Conservation (phyloP, 2,797 vertebrate species). For the Notoglanidium macrostoma region DNA sequence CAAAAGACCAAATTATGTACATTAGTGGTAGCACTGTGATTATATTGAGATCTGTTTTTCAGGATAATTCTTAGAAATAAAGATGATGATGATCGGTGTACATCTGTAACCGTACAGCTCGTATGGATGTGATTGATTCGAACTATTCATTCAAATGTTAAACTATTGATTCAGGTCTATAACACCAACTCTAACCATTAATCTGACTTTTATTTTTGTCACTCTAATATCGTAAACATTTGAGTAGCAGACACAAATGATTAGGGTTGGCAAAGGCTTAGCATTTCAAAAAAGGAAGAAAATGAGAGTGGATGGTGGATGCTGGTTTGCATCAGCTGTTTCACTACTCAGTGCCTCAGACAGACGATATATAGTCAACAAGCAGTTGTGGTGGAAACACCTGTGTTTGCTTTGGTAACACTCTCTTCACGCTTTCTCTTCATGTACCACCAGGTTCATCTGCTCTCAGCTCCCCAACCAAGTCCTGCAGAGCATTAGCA, state of each 20-base stretch:
- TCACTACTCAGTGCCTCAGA: not conserved
- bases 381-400: constrained; percentile 10
- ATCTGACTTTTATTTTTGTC: not conserved
- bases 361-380: constrained; percentile 25
- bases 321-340: constrained; percentile 1
- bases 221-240: not conserved
- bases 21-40: not conserved
- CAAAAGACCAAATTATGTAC: not conserved
- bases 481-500: constrained; percentile 85
- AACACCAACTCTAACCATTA: not conserved
- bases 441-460: constrained; percentile 82
- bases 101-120: not conserved
- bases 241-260: not conserved
- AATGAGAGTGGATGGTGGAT: not conserved
- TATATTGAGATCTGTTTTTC: not conserved
- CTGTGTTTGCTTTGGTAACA: constrained; percentile 36
- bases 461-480: constrained; percentile 96
- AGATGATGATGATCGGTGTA: not conserved
- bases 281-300: not conserved
- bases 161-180: not conserved
- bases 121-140: not conserved
- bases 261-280: not conserved
- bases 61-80: not conserved
- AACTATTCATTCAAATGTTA: not conserved
- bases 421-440: constrained; percentile 15